Base-by-base conservation (phyloP, 2,888 invertebrate genomes). In the Ligdia adustata region DNA sequence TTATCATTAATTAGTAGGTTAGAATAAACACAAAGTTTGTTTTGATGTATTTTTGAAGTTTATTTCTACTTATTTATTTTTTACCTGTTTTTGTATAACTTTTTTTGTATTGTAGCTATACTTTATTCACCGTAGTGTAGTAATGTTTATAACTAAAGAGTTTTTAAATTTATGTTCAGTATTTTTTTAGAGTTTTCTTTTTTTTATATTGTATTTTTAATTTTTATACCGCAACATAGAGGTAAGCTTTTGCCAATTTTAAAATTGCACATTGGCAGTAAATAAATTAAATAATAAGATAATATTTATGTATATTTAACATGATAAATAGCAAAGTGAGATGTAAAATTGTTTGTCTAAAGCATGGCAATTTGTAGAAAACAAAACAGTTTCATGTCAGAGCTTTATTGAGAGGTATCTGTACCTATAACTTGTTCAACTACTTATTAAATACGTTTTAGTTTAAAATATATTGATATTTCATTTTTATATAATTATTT, bases 11-110 rank as follows among this genome's bases (percentile, higher is more conserved):
- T 67, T 72, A n/a, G n/a, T n/a, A n/a, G n/a, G n/a, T n/a, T n/a
- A n/a, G n/a, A n/a, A n/a, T 2, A 2, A 22, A 4, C 69, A 71
- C 72, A 74, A n/a, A 62, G 74, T 73, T 80, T 78, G 72, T 83
- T 83, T 83, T 70, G 78, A 82, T 78, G 75, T 85, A 79, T 80
- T 86, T 83, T 85, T 79, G 63, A 79, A 72, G 69, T 82, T 46
- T 79, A 81, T 80, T 82, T 76, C 78, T 85, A 85, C 43, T 49
- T 49, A 48, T 48, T 48, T 48, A 49, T 43, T 49, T 49, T 48
- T 42, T 49, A 49, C 38, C 81, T 82, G n/a, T 66, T 66, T 85
- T 86, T 85, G 75, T 84, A 82, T 79, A 72, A 76, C 72, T 71
- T 80, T 85, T 85, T 75, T 41, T 35, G 72, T 76, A 72, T 75